These are phyloP conservation scores for Artibeus lituratus DNA, from an alignment of 2,797 vertebrate genomes.

Conservation along the genomic window DNA sequence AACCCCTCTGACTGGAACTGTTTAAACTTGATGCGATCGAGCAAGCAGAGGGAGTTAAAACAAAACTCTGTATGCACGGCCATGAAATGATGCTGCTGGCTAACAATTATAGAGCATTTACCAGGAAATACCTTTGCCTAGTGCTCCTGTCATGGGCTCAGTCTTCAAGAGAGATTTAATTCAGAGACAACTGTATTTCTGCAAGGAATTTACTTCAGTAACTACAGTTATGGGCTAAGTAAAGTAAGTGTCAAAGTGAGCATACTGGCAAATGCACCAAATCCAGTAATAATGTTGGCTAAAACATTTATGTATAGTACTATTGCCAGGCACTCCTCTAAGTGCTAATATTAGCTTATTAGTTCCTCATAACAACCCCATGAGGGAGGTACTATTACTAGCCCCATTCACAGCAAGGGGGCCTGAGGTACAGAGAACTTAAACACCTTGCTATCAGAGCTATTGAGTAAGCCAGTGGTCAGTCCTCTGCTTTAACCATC, in stretches of 20 bases:
- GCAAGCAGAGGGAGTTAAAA: not conserved
- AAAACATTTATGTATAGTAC: not conserved
- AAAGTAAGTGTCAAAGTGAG: constrained; percentile 10
- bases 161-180: not conserved
- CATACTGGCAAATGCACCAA: not conserved
- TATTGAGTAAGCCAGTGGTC: not conserved
- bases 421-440: not conserved
- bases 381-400: not conserved
- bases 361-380: not conserved
- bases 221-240: not conserved
- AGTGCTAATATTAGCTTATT: not conserved
- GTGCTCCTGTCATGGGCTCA: not conserved
- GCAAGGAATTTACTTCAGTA: constrained; percentile 7
- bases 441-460: not conserved
- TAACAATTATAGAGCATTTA: not conserved
- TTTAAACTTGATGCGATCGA: not conserved
- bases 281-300: not conserved
- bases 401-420: not conserved
- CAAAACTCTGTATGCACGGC: not conserved
- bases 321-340: not conserved
- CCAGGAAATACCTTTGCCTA: not conserved
- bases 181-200: not conserved
- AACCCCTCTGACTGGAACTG: not conserved
- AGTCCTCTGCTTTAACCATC: not conserved
- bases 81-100: not conserved